Base-by-base conservation (phyloP, 2,797 vertebrate species). In the Sardinella longiceps region DNA sequence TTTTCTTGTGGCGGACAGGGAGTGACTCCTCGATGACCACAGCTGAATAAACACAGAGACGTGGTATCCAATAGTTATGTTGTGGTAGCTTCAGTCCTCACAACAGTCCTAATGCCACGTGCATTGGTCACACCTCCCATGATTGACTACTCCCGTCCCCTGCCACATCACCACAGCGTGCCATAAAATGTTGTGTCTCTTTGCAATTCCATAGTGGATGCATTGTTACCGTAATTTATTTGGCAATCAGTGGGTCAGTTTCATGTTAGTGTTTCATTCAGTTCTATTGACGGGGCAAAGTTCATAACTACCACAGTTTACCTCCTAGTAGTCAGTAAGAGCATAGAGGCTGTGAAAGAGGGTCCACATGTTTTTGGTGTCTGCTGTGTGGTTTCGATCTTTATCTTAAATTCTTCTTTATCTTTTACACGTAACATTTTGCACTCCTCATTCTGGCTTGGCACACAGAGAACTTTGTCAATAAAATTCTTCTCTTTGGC, bases 21-120 rank as follows among this genome's bases (percentile, higher is more conserved):
- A 77, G 33, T 77, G 66, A 74, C 66, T 74, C 66, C 30, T 18
- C 14, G 1, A 39, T 7, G 70, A 15, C 18, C 33, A 15, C 37
- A 43, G 70, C 70, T 77, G 70, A 77, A 77, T 39, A 77, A 77
- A 77, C 70, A 77, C 37, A 39, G 18, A 43, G 37, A 77, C 1
- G 7, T 23, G 70, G 70, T 43, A 77, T 18, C 70, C 18, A 18
- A 15, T 37, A 15, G 66, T 70, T 30, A 33, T 70, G 66, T 33
- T 43, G 6, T 39, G 30, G 20, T 74, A 74, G 66, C 30, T 20
- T 2, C 15, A 77, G 60, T 25, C 60, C 28, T 25, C n/a, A 25
- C n/a, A 15, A 33, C 28, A 39, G 18, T 23, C 33, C 33, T 39
- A 6, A 11, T 77, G 66, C 5, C 66, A 70, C 33, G 30, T 37